Conservation (phyloP, 2,797 vertebrate species). For the Florisuga fusca region DNA sequence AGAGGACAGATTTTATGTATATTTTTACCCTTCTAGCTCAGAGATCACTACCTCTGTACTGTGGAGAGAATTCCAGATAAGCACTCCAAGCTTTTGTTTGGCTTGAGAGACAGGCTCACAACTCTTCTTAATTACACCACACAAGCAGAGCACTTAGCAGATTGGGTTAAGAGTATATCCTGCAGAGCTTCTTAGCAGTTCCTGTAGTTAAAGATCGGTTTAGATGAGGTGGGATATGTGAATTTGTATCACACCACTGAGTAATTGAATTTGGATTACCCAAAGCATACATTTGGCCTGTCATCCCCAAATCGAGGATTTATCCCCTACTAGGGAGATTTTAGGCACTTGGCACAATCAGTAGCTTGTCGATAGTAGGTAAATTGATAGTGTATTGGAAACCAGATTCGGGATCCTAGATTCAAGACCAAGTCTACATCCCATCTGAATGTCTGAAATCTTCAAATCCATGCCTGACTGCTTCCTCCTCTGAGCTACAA, state of each 20-base stretch:
- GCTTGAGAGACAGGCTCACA: slow-evolving; percentile 20
- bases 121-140: slow-evolving; percentile 36
- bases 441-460: background rate
- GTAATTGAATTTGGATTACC: slow-evolving; percentile 28
- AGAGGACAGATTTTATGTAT: background rate
- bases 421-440: background rate
- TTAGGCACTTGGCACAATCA: background rate
- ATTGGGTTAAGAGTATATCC: slow-evolving; percentile 28
- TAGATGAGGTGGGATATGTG: slow-evolving; percentile 34
- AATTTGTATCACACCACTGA: background rate
- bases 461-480: background rate
- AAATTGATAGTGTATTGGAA: background rate
- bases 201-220: slow-evolving; percentile 27
- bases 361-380: background rate
- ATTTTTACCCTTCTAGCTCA: background rate
- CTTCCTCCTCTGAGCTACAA: background rate
- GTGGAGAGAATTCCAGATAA: background rate
- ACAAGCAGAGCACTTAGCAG: background rate
- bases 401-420: background rate
- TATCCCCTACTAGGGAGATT: background rate
- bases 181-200: slow-evolving; percentile 34
- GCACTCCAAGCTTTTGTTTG: slow-evolving; percentile 7
- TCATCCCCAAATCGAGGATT: background rate
- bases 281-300: background rate
- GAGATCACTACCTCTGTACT: background rate